Evolutionary conservation across 2,113 vertebrate genomes (phyloP).

Genomic region (crab-eating macaque (Macaca fascicularis)): DNA sequence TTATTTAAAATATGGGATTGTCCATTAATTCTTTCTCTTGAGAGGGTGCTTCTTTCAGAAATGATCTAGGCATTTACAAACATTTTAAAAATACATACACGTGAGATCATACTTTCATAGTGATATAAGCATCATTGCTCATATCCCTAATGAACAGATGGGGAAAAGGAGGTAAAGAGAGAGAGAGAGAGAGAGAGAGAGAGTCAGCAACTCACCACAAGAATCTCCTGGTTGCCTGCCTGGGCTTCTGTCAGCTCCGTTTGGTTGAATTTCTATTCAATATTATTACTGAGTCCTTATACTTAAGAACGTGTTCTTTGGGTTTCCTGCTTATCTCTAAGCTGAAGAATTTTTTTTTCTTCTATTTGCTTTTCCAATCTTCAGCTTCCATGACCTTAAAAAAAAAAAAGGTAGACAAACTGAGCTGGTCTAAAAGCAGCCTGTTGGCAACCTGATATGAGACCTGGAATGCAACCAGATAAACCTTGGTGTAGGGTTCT

Average conservation of each 20-base stretch:
- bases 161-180: background rate
- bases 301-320: slow-evolving; percentile 43
- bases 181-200: background rate
- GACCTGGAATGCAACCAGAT: slow-evolving; percentile 59
- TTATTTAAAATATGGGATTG: background rate
- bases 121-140: background rate
- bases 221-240: background rate
- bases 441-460: slow-evolving; percentile 49
- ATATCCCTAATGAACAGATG: background rate
- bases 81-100: background rate
- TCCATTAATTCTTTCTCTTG: background rate
- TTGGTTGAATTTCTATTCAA: slow-evolving; percentile 40
- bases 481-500: slow-evolving; percentile 31
- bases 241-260: background rate
- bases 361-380: slow-evolving; percentile 65
- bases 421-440: slow-evolving; percentile 61
- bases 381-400: slow-evolving; percentile 56
- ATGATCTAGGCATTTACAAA: background rate
- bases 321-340: slow-evolving; percentile 60
- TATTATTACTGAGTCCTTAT: slow-evolving; percentile 21
- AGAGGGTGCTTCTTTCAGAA: background rate
- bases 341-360: slow-evolving; percentile 39
- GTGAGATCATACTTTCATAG: background rate
- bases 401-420: slow-evolving; percentile 37
- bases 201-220: background rate